These are phyloP conservation scores for Sturnira hondurensis DNA, from an alignment of 2,113 vertebrate species.

Conservation along the genomic window DNA sequence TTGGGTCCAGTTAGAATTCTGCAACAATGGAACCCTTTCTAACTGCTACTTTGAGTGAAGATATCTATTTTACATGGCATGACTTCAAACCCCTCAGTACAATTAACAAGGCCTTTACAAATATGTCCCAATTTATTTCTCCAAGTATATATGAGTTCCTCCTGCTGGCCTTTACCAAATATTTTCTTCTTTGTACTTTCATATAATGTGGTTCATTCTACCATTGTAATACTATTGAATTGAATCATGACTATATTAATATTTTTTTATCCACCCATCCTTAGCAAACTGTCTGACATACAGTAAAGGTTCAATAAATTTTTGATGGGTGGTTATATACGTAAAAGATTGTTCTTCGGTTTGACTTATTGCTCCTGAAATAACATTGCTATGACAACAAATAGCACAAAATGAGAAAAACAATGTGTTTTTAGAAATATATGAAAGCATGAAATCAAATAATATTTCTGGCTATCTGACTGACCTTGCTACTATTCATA, in stretches of 20 bases:
- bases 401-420: constrained; percentile 3
- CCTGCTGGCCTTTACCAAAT: not conserved
- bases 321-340: not conserved
- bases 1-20: not conserved
- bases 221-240: not conserved
- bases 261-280: not conserved
- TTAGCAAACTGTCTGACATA: not conserved
- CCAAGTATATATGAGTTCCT: not conserved
- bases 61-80: not conserved
- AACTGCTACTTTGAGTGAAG: not conserved
- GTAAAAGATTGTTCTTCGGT: not conserved
- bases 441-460: constrained; percentile 18
- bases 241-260: not conserved
- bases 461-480: not conserved
- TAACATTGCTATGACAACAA: not conserved
- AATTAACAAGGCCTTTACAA: not conserved
- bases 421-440: not conserved
- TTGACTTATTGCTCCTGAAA: not conserved
- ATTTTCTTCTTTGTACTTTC: not conserved
- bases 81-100: not conserved
- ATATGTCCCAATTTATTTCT: not conserved
- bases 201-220: not conserved
- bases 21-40: not conserved
- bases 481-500: constrained; percentile 12
- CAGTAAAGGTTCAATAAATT: not conserved